Percentiles rank a stretch among this genome's conserved stretches.
phyloP scores from a whole-genome alignment of 2,797 vertebrate species.

The Sebastes trivittatus region DNA sequence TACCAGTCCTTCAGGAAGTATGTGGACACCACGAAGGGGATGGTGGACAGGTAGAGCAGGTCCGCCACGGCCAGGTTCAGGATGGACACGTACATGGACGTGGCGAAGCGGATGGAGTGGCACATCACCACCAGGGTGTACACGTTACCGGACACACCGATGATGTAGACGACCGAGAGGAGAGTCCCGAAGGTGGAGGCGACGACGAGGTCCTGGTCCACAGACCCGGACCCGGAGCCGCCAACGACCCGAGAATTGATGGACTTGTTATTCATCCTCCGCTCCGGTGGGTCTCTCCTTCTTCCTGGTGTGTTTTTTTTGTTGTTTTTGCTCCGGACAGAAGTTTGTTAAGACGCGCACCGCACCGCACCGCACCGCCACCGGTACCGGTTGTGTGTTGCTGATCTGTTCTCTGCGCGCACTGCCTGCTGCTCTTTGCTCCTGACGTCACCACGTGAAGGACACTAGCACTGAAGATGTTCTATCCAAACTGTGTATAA shows the following conservation, averaged over 20 bases:
- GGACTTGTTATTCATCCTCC: conserved; percentile 77
- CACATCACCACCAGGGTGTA: conserved; percentile 93
- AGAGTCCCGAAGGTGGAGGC: conserved; percentile 89
- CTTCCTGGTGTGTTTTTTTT: neutral
- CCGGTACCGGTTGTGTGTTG: conserved; percentile 43
- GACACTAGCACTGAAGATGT: conserved; percentile 2
- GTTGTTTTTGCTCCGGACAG: neutral
- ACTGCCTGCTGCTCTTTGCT: conserved; percentile 39
- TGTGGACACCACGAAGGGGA: conserved; percentile 92
- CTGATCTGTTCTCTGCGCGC: conserved; percentile 6
- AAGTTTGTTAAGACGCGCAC: conserved; percentile 51
- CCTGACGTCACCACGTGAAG: conserved; percentile 71
- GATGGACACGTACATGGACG: conserved; percentile 92
- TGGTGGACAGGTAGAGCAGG: conserved; percentile 93
- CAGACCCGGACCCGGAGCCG: conserved; percentile 54
- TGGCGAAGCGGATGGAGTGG: conserved; percentile 89
- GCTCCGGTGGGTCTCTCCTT: neutral
- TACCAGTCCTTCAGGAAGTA: conserved; percentile 94
- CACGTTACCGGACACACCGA: conserved; percentile 90
- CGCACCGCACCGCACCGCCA: conserved; percentile 44
- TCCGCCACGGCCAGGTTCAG: conserved; percentile 92
- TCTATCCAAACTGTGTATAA: neutral
- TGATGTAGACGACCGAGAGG: conserved; percentile 87
- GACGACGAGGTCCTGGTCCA: conserved; percentile 84
- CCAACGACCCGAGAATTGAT: conserved; percentile 46